phyloP scores from a whole-genome alignment of 2,113 vertebrate species.

The Toxotes chatareus region DNA sequence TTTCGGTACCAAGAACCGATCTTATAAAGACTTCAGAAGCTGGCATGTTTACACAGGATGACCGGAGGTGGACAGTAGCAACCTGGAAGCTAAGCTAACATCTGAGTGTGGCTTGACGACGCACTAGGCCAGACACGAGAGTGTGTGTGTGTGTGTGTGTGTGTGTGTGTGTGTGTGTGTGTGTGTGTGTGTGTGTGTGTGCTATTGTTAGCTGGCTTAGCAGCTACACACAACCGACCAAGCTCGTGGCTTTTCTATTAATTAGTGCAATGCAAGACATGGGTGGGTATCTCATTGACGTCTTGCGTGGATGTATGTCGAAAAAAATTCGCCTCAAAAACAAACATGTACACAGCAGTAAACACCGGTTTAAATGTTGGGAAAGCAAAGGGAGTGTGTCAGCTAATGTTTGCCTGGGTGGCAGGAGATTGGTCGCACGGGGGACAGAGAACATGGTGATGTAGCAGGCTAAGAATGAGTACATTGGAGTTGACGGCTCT shows the following conservation, averaged over 20 bases:
- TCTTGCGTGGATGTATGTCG: neutral
- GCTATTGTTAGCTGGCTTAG: conserved; percentile 77
- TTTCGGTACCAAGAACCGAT: rapidly evolving
- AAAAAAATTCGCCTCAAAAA: neutral
- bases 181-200: conserved; percentile 1
- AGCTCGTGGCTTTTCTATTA: conserved; percentile 2
- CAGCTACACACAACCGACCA: conserved; percentile 21
- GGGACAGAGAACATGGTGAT: neutral
- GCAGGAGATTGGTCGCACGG: neutral
- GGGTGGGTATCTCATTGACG: conserved; percentile 18
- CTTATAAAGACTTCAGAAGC: rapidly evolving
- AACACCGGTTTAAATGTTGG: conserved; percentile 27
- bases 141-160: conserved; percentile 3
- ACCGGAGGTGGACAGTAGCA: neutral
- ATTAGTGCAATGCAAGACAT: conserved; percentile 14
- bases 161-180: conserved; percentile 9
- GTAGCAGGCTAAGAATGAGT: neutral
- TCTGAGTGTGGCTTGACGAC: conserved; percentile 44
- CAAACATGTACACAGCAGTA: conserved; percentile 14
- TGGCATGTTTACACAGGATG: neutral
- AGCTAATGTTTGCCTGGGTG: neutral
- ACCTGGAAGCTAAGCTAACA: conserved; percentile 60
- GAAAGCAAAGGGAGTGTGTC: neutral
- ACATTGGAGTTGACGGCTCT: neutral
- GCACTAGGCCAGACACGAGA: conserved; percentile 65